Evolutionary conservation across 2,113 vertebrate genomes (phyloP).

Genomic region (Colistium nudipinnis): DNA sequence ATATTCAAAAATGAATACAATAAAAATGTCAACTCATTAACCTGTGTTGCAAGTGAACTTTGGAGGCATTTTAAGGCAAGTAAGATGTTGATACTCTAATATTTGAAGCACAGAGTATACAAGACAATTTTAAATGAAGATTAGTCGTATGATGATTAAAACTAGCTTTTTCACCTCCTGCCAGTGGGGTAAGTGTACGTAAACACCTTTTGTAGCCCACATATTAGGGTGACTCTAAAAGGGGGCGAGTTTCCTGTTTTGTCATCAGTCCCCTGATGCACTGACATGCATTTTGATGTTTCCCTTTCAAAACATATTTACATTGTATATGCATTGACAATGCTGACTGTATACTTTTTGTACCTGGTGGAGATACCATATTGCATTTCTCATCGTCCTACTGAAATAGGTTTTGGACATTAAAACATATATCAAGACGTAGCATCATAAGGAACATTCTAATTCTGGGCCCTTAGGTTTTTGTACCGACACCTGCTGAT

Average conservation of each 20-base stretch:
- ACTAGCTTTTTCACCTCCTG: neutral
- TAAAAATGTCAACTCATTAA: too few species aligned
- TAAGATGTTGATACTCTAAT: neutral
- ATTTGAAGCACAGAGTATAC: too few species aligned
- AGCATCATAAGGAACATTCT: neutral
- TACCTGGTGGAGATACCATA: too few species aligned
- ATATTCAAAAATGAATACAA: too few species aligned
- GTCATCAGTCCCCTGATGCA: neutral
- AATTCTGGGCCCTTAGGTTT: slow-evolving; percentile 67
- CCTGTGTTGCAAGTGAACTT: neutral
- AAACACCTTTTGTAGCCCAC: neutral
- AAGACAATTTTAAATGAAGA: neutral
- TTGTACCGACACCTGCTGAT: slow-evolving; percentile 91
- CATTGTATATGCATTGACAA: neutral
- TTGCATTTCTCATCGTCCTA: too few species aligned
- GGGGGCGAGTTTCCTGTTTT: slow-evolving; percentile 6
- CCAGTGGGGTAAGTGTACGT: neutral
- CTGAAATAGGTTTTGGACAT: too few species aligned
- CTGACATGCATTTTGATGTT: neutral
- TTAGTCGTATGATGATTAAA: neutral
- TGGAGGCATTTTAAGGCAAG: too few species aligned
- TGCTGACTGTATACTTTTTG: too few species aligned
- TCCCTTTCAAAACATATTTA: neutral
- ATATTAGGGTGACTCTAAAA: neutral
- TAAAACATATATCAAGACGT: too few species aligned